Evolutionary conservation across 2,797 vertebrate genomes (phyloP).

Genomic region (Echeneis naucrates): DNA sequence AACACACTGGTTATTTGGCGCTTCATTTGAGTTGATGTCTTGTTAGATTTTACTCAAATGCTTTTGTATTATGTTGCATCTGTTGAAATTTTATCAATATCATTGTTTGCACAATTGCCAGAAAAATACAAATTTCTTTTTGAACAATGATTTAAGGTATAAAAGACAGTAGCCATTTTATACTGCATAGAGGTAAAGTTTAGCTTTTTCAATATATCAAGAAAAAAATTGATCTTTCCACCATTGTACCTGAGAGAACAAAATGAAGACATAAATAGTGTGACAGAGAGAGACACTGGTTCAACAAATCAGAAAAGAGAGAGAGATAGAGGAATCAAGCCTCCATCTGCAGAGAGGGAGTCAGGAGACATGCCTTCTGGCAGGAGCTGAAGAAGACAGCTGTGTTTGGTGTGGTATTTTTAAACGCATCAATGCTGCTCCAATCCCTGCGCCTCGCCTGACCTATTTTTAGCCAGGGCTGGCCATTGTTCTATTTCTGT

Average conservation of each 20-base stretch:
- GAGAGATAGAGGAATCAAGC: constrained; percentile 57
- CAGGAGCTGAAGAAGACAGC: constrained; percentile 94
- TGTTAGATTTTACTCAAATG: constrained; percentile 26
- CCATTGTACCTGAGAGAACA: constrained; percentile 69
- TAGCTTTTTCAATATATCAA: constrained; percentile 43
- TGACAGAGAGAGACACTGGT: constrained; percentile 61
- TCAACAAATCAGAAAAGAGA: constrained; percentile 62
- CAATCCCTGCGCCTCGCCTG: constrained; percentile 96
- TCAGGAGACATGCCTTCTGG: constrained; percentile 86
- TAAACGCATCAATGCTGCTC: constrained; percentile 99
- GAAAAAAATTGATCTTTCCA: constrained; percentile 45
- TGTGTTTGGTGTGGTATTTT: constrained; percentile 99
- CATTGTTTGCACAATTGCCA: background rate
- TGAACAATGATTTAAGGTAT: constrained; percentile 37
- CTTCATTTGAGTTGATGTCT: constrained; percentile 26
- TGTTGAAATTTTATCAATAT: background rate
- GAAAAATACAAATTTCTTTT: too few relatives aligned
- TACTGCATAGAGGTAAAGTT: constrained; percentile 34
- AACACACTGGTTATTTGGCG: constrained; percentile 50
- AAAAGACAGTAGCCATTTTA: constrained; percentile 10
- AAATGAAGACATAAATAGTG: constrained; percentile 66
- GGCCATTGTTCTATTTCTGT: constrained; percentile 99
- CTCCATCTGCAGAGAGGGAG: constrained; percentile 81
- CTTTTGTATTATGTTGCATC: background rate
- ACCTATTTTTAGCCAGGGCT: constrained; percentile 99